Conservation (phyloP, 2,888 invertebrate genomes). For the Cordilura impudica region DNA sequence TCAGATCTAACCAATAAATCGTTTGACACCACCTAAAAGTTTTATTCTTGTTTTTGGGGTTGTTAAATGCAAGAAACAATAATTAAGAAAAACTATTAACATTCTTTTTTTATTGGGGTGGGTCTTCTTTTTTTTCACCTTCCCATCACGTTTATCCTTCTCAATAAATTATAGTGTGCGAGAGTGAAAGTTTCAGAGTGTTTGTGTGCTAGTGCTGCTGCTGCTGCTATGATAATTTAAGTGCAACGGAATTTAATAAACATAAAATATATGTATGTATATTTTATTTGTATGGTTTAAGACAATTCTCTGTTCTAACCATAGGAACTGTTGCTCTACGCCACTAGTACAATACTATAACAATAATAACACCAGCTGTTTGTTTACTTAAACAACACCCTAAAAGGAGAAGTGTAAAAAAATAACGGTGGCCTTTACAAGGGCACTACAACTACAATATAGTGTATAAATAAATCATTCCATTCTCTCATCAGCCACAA, state of each 20-base stretch:
- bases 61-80: conserved; percentile 5
- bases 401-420: conserved; percentile 10
- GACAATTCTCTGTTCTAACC: not conserved
- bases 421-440: conserved; percentile 51
- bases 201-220: not conserved
- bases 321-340: conserved; percentile 4
- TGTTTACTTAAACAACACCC: conserved; percentile 24
- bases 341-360: not conserved
- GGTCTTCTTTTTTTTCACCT: conserved; percentile 1
- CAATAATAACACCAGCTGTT: conserved; percentile 36
- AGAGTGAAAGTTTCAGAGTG: not conserved
- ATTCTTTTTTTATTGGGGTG: conserved; percentile 18
- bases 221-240: conserved; percentile 30
- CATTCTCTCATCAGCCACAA: conserved; percentile 15
- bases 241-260: conserved; percentile 36
- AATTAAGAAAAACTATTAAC: conserved; percentile 5
- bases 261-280: too few species aligned
- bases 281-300: not conserved
- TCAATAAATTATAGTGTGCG: not conserved
- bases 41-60: conserved; percentile 2
- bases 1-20: not conserved
- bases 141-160: not conserved
- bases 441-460: conserved; percentile 43
- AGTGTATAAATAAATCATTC: conserved; percentile 37
- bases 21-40: conserved; percentile 28